phyloP scores from a whole-genome alignment of 2,113 vertebrate species.

The Apodemus sylvaticus region DNA sequence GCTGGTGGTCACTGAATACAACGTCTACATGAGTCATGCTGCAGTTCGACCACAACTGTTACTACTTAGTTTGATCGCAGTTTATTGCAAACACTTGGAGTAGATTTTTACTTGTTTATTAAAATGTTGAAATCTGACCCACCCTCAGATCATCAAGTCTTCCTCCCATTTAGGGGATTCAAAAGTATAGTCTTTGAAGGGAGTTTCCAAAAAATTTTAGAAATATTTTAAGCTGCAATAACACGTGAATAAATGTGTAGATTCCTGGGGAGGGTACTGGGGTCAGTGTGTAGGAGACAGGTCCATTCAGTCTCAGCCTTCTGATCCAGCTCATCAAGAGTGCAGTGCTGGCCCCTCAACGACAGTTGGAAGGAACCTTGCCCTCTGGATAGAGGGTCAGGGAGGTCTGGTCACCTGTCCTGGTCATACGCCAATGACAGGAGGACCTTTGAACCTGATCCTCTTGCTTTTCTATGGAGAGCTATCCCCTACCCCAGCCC shows the following conservation, averaged over 20 bases:
- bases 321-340: not conserved
- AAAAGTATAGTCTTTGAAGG: constrained; percentile 52
- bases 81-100: constrained; percentile 16
- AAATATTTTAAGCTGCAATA: not conserved
- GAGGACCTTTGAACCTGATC: not conserved
- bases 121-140: not conserved
- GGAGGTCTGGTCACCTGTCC: not conserved
- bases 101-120: constrained; percentile 41
- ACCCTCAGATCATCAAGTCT: not conserved
- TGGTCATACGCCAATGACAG: not conserved
- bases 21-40: not conserved
- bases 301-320: not conserved
- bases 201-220: constrained; percentile 14
- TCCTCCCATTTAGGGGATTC: not conserved
- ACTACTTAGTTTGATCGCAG: constrained; percentile 18
- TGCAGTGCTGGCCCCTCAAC: not conserved
- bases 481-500: not conserved
- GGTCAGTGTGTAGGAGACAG: not conserved
- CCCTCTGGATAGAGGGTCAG: not conserved
- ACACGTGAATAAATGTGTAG: not conserved
- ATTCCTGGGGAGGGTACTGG: not conserved
- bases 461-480: not conserved
- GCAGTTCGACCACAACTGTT: constrained; percentile 31
- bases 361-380: not conserved
- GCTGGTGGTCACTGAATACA: not conserved